Percentiles rank a stretch among this genome's conserved stretches.
Evolutionary conservation across 2,888 invertebrate species (phyloP).

Genomic region (Diaphora mendica): DNA sequence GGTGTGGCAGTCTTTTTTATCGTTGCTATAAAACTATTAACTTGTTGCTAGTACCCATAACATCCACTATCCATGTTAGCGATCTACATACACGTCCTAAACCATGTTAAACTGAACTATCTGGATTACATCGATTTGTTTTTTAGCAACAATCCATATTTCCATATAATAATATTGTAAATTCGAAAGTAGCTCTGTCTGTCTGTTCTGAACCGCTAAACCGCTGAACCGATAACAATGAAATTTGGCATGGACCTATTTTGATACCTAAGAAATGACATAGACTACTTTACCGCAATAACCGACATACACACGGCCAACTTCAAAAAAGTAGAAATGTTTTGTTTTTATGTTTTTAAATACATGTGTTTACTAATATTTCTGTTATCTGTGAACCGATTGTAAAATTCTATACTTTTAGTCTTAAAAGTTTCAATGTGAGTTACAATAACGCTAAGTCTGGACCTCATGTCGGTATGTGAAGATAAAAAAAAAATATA

Average conservation of each 20-base stretch:
- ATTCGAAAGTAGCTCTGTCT: too few species aligned
- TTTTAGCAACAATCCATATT: neutral
- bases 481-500: too few species aligned
- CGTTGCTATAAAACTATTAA: constrained; percentile 39
- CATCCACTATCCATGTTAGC: constrained; percentile 25
- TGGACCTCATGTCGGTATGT: neutral
- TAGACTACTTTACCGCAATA: too few species aligned
- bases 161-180: too few species aligned
- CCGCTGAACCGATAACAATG: too few species aligned
- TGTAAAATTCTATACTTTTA: neutral
- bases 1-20: constrained; percentile 26
- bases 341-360: too few species aligned
- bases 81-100: constrained; percentile 21
- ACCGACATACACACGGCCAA: too few species aligned
- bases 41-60: constrained; percentile 30
- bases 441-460: neutral
- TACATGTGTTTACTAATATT: neutral
- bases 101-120: neutral
- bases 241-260: too few species aligned
- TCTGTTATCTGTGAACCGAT: neutral
- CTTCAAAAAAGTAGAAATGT: too few species aligned
- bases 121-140: constrained; percentile 10
- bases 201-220: too few species aligned
- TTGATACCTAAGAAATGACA: too few species aligned
- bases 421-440: neutral